Percentiles rank a stretch among this genome's conserved stretches.
phyloP scores from a whole-genome alignment of 2,797 vertebrate genomes.

The Euthynnus affinis region DNA sequence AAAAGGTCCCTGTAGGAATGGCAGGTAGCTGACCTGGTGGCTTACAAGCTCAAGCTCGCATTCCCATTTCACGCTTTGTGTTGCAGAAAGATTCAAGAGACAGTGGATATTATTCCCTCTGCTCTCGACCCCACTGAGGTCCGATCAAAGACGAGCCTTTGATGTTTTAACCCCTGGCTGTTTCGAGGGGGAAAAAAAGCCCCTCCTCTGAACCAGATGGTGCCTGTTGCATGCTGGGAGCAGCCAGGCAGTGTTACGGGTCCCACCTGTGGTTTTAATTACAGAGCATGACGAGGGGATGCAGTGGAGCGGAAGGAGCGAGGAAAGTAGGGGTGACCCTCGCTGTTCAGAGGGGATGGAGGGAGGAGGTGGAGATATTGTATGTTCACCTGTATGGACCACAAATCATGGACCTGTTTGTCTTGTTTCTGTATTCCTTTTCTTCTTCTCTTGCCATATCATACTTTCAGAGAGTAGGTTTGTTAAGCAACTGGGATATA shows the following conservation, averaged over 20 bases:
- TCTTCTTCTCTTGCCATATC: not conserved
- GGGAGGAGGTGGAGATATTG: conserved; percentile 8
- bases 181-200: conserved; percentile 65
- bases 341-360: conserved; percentile 54
- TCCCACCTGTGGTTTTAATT: conserved; percentile 90
- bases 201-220: conserved; percentile 86
- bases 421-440: not conserved
- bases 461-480: conserved; percentile 22
- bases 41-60: conserved; percentile 58
- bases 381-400: conserved; percentile 50
- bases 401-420: conserved; percentile 15
- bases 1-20: conserved; percentile 54
- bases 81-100: conserved; percentile 83
- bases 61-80: conserved; percentile 85
- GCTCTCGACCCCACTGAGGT: conserved; percentile 74
- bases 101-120: conserved; percentile 76
- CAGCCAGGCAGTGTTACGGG: conserved; percentile 79
- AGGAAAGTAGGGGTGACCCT: conserved; percentile 79
- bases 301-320: conserved; percentile 75
- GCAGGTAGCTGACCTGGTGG: conserved; percentile 66
- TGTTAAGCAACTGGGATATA: conserved; percentile 36
- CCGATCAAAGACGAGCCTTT: conserved; percentile 85
- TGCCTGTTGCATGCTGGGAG: conserved; percentile 85
- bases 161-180: conserved; percentile 87
- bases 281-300: conserved; percentile 80